These are phyloP conservation scores for Heliconius sara DNA, from an alignment of 2,888 invertebrate genomes.

Conservation along the genomic window DNA sequence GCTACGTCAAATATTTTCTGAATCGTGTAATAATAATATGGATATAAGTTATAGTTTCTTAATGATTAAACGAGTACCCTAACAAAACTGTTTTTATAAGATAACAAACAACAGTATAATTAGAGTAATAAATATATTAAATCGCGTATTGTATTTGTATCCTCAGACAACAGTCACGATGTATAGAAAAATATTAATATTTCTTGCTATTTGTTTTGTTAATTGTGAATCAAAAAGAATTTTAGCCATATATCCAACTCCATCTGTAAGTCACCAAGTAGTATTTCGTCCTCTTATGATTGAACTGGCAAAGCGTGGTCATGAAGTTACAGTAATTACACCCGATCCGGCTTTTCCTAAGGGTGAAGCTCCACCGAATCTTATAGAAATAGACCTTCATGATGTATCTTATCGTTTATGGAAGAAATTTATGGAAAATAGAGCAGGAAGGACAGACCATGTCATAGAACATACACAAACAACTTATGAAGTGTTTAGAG, in stretches of 20 bases:
- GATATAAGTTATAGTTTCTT: neutral
- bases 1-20: neutral
- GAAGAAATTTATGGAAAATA: neutral
- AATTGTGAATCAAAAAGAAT: slow-evolving; percentile 17
- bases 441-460: neutral
- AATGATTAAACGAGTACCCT: neutral
- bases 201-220: slow-evolving; percentile 3
- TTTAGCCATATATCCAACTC: slow-evolving; percentile 14
- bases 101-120: neutral
- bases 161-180: neutral
- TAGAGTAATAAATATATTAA: neutral
- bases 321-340: slow-evolving; percentile 19
- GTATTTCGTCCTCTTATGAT: slow-evolving; percentile 15
- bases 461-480: neutral
- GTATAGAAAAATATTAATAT: slow-evolving; percentile 2
- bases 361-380: neutral
- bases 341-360: slow-evolving; percentile 16
- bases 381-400: slow-evolving; percentile 16
- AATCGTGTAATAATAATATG: neutral
- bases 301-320: slow-evolving; percentile 5
- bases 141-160: neutral
- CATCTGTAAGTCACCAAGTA: slow-evolving; percentile 16
- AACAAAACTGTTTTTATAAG: slow-evolving; percentile 11
- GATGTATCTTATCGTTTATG: neutral
- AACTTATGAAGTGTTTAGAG: neutral